A percentile compares a stretch with the other conserved stretches of the same genome.
phyloP scores from a whole-genome alignment of 2,797 vertebrate species.

The Gymnothorax reevesii region DNA sequence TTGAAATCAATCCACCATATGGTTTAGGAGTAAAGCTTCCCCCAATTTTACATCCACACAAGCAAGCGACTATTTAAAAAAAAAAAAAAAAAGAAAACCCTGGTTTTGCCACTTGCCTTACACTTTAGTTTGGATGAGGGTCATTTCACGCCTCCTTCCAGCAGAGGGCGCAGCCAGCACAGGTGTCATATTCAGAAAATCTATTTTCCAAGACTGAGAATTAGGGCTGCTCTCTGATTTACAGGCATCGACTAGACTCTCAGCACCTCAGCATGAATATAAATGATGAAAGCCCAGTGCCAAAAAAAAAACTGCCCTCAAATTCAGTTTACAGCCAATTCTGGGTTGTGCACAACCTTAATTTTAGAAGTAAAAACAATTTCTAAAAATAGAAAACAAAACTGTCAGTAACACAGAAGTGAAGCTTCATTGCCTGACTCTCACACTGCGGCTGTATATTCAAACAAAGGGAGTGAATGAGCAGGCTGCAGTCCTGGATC shows the following conservation, averaged over 20 bases:
- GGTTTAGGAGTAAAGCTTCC: no score
- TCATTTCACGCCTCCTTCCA: not conserved
- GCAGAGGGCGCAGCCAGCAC: not conserved
- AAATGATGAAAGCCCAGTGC: not conserved
- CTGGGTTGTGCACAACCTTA: not conserved
- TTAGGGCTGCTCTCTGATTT: not conserved
- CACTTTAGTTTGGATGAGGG: not conserved
- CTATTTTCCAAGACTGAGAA: not conserved
- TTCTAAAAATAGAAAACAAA: not conserved
- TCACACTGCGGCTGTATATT: not conserved
- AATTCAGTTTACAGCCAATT: conserved; percentile 14
- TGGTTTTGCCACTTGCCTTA: not conserved
- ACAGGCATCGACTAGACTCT: not conserved
- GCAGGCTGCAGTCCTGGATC: not conserved
- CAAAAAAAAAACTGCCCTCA: not conserved
- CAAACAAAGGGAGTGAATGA: not conserved
- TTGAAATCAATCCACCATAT: no score
- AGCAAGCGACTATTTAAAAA: not conserved
- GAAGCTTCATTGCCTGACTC: not conserved
- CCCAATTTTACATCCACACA: not conserved
- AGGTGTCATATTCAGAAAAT: not conserved
- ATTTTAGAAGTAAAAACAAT: not conserved
- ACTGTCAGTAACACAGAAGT: not conserved
- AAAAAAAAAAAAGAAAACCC: not conserved
- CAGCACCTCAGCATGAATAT: not conserved